These are phyloP conservation scores for Morphnarchus princeps DNA, from an alignment of 2,113 vertebrate species.

Conservation along the genomic window DNA sequence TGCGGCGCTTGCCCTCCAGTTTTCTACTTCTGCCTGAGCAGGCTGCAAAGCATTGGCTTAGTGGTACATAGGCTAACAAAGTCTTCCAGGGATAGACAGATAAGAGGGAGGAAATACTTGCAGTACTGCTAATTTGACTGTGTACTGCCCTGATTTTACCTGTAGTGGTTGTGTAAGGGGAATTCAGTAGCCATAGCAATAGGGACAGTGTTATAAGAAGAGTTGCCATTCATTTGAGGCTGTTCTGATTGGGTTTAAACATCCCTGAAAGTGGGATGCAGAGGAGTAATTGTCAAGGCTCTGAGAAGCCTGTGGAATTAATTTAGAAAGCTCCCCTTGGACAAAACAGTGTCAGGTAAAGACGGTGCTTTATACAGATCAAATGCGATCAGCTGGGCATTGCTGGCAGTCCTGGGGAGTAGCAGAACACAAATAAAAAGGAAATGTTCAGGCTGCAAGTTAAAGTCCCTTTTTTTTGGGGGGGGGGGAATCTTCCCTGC, in stretches of 20 bases:
- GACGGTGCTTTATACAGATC: background rate
- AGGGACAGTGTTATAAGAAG: background rate
- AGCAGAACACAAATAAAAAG: background rate
- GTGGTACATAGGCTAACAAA: background rate
- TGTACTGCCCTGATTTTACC: background rate
- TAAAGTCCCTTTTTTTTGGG: background rate
- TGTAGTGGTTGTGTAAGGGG: background rate
- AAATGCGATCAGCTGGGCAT: background rate
- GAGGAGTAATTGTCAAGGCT: background rate
- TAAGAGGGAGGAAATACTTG: background rate
- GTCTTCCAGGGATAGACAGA: background rate
- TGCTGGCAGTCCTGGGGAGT: background rate
- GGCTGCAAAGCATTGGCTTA: background rate
- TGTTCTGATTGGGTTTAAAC: background rate
- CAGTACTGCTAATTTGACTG: background rate
- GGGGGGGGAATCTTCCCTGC: background rate
- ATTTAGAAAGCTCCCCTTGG: conserved; percentile 12
- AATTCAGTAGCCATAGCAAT: background rate
- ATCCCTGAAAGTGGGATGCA: background rate
- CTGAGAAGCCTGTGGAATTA: conserved; percentile 15
- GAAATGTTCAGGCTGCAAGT: background rate
- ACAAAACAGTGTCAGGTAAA: conserved; percentile 15
- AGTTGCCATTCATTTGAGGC: background rate
- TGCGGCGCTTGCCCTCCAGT: fast-evolving
- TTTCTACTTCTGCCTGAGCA: background rate